phyloP scores from a whole-genome alignment of 2,113 vertebrate genomes.

The Plectropomus leopardus region DNA sequence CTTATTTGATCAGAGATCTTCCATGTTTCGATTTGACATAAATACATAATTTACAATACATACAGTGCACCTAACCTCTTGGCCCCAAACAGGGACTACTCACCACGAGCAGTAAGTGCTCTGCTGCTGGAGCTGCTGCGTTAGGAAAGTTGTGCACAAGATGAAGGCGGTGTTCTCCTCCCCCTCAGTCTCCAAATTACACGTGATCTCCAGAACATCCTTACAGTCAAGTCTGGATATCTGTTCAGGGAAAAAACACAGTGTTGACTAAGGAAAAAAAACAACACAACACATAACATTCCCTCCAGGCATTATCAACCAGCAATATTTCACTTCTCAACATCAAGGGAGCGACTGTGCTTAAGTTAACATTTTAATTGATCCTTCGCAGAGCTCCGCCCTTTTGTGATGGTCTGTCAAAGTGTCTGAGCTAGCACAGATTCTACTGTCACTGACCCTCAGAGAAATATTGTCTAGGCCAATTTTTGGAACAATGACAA shows the following conservation, averaged over 20 bases:
- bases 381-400: no score
- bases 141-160: conserved; percentile 97
- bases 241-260: conserved; percentile 76
- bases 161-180: conserved; percentile 96
- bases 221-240: conserved; percentile 96
- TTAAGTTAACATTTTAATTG: background rate
- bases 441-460: no score
- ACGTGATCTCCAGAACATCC: conserved; percentile 96
- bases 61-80: background rate
- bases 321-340: background rate
- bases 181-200: conserved; percentile 96
- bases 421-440: no score
- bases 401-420: no score
- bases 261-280: background rate
- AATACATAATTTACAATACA: background rate
- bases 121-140: conserved; percentile 96
- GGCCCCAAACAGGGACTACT: conserved; percentile 40
- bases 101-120: conserved; percentile 95
- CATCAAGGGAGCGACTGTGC: background rate
- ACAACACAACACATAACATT: background rate
- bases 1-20: background rate
- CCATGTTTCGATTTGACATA: background rate
- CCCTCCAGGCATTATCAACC: background rate
- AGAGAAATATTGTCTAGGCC: no score
- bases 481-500: no score